Conservation (phyloP, 2,113 vertebrate genomes). For the Geococcyx californianus region DNA sequence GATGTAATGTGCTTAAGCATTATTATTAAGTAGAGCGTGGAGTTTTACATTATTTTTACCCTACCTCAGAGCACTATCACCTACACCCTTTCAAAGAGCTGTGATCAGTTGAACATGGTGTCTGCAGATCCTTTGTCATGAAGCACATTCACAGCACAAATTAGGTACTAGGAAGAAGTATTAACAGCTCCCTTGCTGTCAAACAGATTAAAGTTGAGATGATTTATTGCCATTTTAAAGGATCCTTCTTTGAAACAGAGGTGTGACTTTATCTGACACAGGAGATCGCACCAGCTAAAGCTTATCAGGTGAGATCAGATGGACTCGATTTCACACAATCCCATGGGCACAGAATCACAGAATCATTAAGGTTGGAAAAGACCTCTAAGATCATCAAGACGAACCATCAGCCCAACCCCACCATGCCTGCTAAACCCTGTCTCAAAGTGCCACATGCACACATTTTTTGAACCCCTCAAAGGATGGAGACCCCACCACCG, state of each 20-base stretch:
- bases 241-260: not conserved
- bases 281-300: not conserved
- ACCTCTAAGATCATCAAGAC: too few species aligned
- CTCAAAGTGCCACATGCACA: too few species aligned
- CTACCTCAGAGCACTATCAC: slow-evolving; percentile 9
- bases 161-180: not conserved
- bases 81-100: not conserved
- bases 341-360: not conserved
- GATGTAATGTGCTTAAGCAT: slow-evolving; percentile 44
- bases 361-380: too few species aligned
- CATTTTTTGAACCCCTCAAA: too few species aligned
- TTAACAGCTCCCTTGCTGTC: not conserved
- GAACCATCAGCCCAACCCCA: too few species aligned
- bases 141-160: not conserved
- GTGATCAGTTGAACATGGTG: not conserved
- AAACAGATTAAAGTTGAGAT: not conserved
- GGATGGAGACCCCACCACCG: too few species aligned
- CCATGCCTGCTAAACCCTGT: too few species aligned
- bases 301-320: not conserved
- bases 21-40: slow-evolving; percentile 33
- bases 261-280: not conserved
- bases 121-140: not conserved
- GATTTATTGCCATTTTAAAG: not conserved
- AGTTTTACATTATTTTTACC: not conserved
- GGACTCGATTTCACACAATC: not conserved